Evolutionary conservation across 2,888 invertebrate species (phyloP), one percentile per base, ranked within the genome.

Genomic region (Elysia crispata): DNA sequence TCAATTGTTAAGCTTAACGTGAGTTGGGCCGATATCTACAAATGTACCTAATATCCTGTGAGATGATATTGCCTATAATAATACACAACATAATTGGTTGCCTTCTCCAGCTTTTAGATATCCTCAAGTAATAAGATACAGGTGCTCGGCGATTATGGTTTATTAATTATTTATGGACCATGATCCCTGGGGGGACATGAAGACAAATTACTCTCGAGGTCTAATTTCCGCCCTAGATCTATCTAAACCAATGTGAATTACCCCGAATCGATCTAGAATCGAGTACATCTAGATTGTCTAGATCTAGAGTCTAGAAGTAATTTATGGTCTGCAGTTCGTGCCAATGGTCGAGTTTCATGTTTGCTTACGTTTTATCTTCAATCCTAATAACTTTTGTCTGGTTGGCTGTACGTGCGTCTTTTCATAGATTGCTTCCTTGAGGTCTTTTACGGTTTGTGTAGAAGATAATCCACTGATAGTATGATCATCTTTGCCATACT

Each of bases 401-500:
- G 97, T 96, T n/a, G 97, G 96, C 80, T 96, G 94, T 31, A 98
- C 98, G 83, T 96, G 95, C 69, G 98, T 98, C 90, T 96, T 95
- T 91, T 95, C 95, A 91, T 95, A 95, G 86, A 98, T 97, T 81
- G 95, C 95, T 88, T 95, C 94, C 93, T 98, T 98, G 84, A 98
- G 93, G 92, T 95, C 95, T 25, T 92, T 90, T 0, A 98, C 96
- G 1, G 96, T 96, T 88, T 96, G 96, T 74, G 95, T 95, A 82
- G 95, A 95, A 20, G 94, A 94, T 83, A 98, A 93, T n/a, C 90
- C 95, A 95, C 69, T 94, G 83, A 98, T 94, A 85, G 95, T 95
- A 91, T 95, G 97, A 92, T 98, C 98, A 89, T 97, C 96, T 75
- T 97, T 97, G 92, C 96, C 96, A 97, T 98, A 98, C 94, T 98